Percentiles rank a stretch among this genome's conserved stretches.
Conservation (phyloP, 2,888 invertebrate species). For the Aspidapion aeneum region DNA sequence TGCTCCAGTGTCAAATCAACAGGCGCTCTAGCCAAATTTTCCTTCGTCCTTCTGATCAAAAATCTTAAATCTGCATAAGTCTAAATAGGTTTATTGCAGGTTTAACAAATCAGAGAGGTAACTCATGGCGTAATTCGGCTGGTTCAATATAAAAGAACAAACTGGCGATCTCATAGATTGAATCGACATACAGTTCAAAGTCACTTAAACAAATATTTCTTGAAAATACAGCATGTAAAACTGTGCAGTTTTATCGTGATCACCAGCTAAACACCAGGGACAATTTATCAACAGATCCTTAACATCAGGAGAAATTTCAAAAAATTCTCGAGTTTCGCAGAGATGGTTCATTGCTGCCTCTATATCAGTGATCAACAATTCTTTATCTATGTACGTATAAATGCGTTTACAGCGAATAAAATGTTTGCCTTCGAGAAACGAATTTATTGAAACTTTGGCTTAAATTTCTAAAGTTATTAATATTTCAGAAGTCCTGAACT, state of each 20-base stretch:
- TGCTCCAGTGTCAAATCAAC: constrained; percentile 23
- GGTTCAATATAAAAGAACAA: constrained; percentile 19
- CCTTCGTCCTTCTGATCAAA: constrained; percentile 24
- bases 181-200: no score
- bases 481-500: constrained; percentile 12
- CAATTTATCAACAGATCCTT: constrained; percentile 18
- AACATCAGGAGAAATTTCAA: no score
- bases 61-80: constrained; percentile 10
- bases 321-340: no score
- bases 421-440: constrained; percentile 28
- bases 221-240: constrained; percentile 18
- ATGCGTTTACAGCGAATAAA: constrained; percentile 23
- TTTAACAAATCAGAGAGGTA: constrained; percentile 10
- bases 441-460: constrained; percentile 27
- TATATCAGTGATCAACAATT: no score
- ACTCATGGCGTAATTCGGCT: constrained; percentile 15
- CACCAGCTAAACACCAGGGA: constrained; percentile 22
- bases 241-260: constrained; percentile 24
- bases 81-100: constrained; percentile 12
- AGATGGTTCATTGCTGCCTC: no score
- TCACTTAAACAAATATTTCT: constrained; percentile 4
- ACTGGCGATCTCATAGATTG: neutral
- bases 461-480: constrained; percentile 21
- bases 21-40: constrained; percentile 18
- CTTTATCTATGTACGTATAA: no score